Evolutionary conservation across 2,113 vertebrate species (phyloP).

Genomic region (Mugil cephalus): DNA sequence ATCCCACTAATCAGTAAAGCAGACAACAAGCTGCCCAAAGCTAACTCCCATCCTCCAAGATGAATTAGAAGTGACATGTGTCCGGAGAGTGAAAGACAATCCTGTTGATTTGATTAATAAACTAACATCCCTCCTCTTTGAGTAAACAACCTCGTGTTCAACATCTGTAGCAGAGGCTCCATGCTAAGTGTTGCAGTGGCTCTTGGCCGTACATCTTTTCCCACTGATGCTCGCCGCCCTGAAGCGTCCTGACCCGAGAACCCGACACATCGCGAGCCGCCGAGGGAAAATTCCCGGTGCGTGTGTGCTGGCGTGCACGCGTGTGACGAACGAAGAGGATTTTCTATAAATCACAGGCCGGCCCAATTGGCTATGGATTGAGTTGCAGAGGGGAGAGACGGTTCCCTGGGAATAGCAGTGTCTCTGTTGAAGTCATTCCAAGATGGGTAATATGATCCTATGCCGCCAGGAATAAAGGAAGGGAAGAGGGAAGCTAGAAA

Average conservation of each 20-base stretch:
- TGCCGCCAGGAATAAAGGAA: conserved; percentile 74
- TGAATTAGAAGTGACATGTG: conserved; percentile 56
- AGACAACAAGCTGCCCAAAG: conserved; percentile 54
- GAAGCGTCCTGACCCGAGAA: conserved; percentile 66
- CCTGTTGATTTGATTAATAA: conserved; percentile 40
- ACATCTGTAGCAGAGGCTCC: conserved; percentile 5
- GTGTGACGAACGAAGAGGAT: conserved; percentile 69
- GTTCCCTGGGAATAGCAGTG: conserved; percentile 85
- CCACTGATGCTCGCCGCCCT: conserved; percentile 49
- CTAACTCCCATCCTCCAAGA: conserved; percentile 27
- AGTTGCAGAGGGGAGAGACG: conserved; percentile 82
- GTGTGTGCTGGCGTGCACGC: conserved; percentile 50
- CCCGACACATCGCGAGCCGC: conserved; percentile 66
- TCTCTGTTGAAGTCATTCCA: conserved; percentile 87
- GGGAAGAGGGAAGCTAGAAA: conserved; percentile 50
- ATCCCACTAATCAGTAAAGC: conserved; percentile 60
- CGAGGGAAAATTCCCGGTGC: conserved; percentile 69
- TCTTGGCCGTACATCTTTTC: conserved; percentile 41
- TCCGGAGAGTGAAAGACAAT: conserved; percentile 31
- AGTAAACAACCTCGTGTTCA: conserved; percentile 9
- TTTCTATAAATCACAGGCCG: conserved; percentile 81
- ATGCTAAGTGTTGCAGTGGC: conserved; percentile 14
- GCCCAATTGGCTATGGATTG: conserved; percentile 85
- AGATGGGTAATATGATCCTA: conserved; percentile 85
- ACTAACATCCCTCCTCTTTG: conserved; percentile 2